Base-by-base conservation (phyloP, 1,140 invertebrate genomes). In the Saxidomus purpurata region DNA sequence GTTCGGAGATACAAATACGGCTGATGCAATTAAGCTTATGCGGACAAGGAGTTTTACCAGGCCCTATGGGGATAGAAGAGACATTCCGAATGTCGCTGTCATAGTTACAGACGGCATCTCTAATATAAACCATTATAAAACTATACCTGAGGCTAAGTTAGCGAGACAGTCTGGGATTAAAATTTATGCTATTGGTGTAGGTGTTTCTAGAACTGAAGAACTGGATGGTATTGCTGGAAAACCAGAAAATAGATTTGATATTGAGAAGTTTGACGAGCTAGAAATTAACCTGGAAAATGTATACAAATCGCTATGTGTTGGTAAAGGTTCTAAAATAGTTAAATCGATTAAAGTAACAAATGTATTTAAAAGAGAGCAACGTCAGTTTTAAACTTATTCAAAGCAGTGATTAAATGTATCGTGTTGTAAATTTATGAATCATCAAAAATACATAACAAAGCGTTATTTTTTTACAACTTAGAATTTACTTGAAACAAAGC, bases 91-190 rank as follows among this genome's bases (percentile, higher is more conserved):
- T 71, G 87, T 94, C 19, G 90, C 79, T 69, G 90, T 94, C 59
- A 80, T 94, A 25, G 67, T 94, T 3, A 94, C 94, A 25, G 94
- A 94, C 63, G 94, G 94, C 55, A 90, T 93, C 6, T 94, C 93
- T 11, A 94, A 94, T 83, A 92, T 93, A 69, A 93, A 94, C 80
- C 79, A 90, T 19, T 84, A 83, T 38, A 77, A 86, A 22, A 94
- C 94, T 6, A 90, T 94, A 47, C 92, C 93, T 1, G 93, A 94
- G 67, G 93, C 93, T 9, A 85, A 90, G 40, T 1, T 55, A 55
- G 90, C 90, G 0, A 81, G 87, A 55, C 61, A 31, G 22, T 84
- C 71, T 17, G 90, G 90, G 28, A 94, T 94, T 47, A 84, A 93
- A 25, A 92, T 94, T 13, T 93, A 91, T 89, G 93, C 92, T 40